Conservation (phyloP, 1,140 invertebrate species). For the Apis mellifera region DNA sequence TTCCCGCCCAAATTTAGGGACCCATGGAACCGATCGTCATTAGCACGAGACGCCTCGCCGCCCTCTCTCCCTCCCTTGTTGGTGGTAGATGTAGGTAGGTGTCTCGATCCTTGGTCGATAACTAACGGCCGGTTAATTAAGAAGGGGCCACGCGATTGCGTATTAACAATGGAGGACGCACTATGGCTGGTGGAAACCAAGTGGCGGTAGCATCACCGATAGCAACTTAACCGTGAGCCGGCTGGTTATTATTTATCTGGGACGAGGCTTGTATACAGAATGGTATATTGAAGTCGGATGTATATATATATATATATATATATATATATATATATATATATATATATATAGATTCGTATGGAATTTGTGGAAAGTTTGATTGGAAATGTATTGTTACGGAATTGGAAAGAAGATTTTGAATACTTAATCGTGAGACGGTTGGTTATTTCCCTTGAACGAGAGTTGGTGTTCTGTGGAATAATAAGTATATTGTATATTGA, state of each 20-base stretch:
- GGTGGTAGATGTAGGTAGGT: neutral
- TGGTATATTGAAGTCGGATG: neutral
- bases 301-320: no score
- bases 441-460: no score
- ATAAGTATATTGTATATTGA: no score
- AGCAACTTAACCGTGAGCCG: neutral
- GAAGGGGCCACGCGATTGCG: slow-evolving; percentile 38
- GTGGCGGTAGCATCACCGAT: neutral
- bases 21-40: slow-evolving; percentile 43
- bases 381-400: no score
- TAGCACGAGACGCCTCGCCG: slow-evolving; percentile 21
- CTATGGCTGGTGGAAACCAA: neutral
- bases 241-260: slow-evolving; percentile 22
- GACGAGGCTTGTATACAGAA: neutral
- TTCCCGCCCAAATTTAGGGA: slow-evolving; percentile 45
- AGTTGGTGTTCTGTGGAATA: no score
- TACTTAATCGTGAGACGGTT: no score
- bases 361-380: no score
- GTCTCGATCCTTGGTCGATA: slow-evolving; percentile 26
- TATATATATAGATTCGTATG: no score
- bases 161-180: slow-evolving; percentile 15
- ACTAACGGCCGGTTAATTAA: slow-evolving; percentile 47
- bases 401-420: no score
- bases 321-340: no score
- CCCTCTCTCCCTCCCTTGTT: no score